Evolutionary conservation across 2,113 vertebrate genomes (phyloP), one percentile per base, ranked within the genome.

Genomic region (Corynorhinus townsendii): DNA sequence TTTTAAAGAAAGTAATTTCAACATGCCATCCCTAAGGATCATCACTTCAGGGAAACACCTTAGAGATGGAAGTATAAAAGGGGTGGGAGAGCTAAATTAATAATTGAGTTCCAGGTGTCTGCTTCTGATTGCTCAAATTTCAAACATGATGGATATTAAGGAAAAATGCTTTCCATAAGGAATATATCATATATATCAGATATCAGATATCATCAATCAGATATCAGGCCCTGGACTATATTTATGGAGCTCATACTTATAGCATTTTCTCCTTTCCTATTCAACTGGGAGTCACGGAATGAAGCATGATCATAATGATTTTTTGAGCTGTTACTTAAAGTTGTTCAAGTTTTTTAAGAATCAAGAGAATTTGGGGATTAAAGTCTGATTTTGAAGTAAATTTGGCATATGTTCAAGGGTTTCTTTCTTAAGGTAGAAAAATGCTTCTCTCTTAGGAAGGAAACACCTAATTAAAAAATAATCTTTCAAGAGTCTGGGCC

Each of bases 81-180:
- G n/a, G 19, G 7, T 68, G 19, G 68, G 38, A 92, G 33, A 76
- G 3, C 16, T 64, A 83, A 79, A 79, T 97, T 94, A 96, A 92
- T 96, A 94, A 94, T 76, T 71, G 54, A 95, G n/a, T 91, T 96
- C 84, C 76, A 96, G 89, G 90, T 97, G 93, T 96, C 84, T 97
- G 79, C 68, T 97, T 90, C 81, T 89, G 95, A 97, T 96, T 97
- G 86, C 68, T 91, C 45, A 88, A 79, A 82, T 93, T 93, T 96
- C 38, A 92, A 33, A 82, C 56, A 88, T 83, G 68, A 84, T 95
- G 71, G 76, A 83, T 96, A 92, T 85, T 93, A 96, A 72, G 38
- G 47, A 95, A 93, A 64, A 92, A 54, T 92, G 35, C 86, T 92
- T 96, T 79, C 88, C 35, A 38, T 84, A 83, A 93, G 90, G 66